These are phyloP conservation scores for Siphlonurus alternatus DNA, from an alignment of 2,888 invertebrate genomes.

Conservation along the genomic window DNA sequence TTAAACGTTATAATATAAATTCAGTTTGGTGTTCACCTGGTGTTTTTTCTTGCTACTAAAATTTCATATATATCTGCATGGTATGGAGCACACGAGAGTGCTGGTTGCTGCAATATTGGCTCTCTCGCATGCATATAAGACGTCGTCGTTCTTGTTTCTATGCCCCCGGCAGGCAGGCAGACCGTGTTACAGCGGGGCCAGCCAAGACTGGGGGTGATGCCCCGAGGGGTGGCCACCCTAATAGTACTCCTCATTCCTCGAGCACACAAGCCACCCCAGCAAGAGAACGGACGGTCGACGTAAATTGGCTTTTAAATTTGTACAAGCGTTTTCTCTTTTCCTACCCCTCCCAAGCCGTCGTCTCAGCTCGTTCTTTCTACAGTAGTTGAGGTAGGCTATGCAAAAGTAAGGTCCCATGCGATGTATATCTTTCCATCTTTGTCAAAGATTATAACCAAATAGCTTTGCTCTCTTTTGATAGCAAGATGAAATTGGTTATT, in stretches of 20 bases:
- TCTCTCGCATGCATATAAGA: too few relatives aligned
- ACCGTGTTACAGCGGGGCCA: too few relatives aligned
- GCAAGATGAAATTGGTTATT: not conserved
- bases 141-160: too few relatives aligned
- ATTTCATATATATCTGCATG: too few relatives aligned
- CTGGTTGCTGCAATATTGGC: too few relatives aligned
- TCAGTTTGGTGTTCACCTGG: too few relatives aligned
- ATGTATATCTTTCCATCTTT: not conserved
- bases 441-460: slow-evolving; percentile 1
- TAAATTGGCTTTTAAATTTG: slow-evolving; percentile 3
- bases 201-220: too few relatives aligned
- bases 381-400: not conserved
- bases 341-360: not conserved
- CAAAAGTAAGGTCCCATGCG: not conserved
- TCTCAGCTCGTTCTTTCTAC: not conserved
- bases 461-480: not conserved
- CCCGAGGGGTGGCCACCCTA: not conserved
- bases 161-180: too few relatives aligned
- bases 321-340: not conserved
- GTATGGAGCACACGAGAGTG: too few relatives aligned
- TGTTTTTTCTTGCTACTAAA: too few relatives aligned
- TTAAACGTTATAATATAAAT: too few relatives aligned
- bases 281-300: not conserved
- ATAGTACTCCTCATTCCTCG: not conserved
- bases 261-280: not conserved